Evolutionary conservation across 2,888 invertebrate species (phyloP), one percentile per base, ranked within the genome.

Genomic region (Tyria jacobaeae): DNA sequence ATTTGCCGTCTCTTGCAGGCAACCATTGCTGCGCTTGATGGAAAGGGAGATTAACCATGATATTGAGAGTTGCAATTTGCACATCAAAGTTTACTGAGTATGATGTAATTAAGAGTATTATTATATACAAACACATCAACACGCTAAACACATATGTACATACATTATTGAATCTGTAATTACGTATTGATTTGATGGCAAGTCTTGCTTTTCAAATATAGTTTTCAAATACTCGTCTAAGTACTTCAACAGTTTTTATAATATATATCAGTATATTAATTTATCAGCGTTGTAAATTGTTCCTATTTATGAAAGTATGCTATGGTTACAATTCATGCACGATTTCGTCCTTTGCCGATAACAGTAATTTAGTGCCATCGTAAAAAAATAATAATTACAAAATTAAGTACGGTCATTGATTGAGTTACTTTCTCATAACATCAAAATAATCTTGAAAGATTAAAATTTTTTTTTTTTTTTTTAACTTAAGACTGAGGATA

Each of bases 281-380:
- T 76, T 80, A 79, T 75, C 73, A 76, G 73, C 72, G 67, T 73
- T 63, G 35, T 66, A 65, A 72, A 74, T 73, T 64, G 44, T 47
- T 53, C 14, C 68, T 66, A 73, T 73, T 76, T 75, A 52, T 64
- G 66, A 34, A 64, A 70, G 48, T 63, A 62, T 70, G 64, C 66
- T 71, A 72, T 71, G 64, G 70, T 64, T 68, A 66, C 62, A 68
- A 66, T 62, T 72, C 68, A 76, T 64, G 70, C 60, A 66, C 71
- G 62, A 72, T 71, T 79, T 73, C 57, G 39, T 53, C 47, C 66
- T 17, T 49, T 56, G 57, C 48, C 58, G 65, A 75, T 70, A 71
- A 66, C 60, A 39, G 51, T 67, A 64, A 69, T 66, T 66, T 70
- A 60, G 64, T 60, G 57, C 52, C 66, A 62, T 60, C 59, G 53